phyloP scores from a whole-genome alignment of 2,113 vertebrate genomes.

The Vidua macroura region DNA sequence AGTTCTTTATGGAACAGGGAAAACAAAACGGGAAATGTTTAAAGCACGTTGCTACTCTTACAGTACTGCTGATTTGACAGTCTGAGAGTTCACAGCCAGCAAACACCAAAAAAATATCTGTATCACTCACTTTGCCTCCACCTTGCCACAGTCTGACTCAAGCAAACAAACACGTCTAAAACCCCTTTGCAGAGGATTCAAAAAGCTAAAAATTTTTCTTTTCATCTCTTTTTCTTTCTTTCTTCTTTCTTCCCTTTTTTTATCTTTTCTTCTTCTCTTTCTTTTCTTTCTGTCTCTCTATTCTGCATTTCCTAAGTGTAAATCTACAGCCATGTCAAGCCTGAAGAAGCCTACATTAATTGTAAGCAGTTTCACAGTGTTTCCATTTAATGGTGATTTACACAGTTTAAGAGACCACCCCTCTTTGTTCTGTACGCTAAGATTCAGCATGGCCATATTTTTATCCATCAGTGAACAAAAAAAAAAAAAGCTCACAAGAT shows the following conservation, averaged over 20 bases:
- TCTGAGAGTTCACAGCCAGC: background rate
- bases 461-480: background rate
- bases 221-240: background rate
- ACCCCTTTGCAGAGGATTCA: background rate
- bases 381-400: background rate
- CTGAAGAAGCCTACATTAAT: background rate
- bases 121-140: background rate
- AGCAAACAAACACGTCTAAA: background rate
- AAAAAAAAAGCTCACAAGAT: background rate
- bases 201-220: background rate
- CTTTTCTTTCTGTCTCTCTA: background rate
- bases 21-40: background rate
- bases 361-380: background rate
- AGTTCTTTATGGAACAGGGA: background rate
- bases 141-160: background rate
- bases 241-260: background rate
- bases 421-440: slow-evolving; percentile 13
- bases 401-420: slow-evolving; percentile 8
- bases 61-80: background rate
- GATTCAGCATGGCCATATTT: slow-evolving; percentile 29
- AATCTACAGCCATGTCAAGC: background rate
- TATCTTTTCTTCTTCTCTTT: background rate
- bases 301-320: background rate
- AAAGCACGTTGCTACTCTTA: background rate
- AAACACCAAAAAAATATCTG: background rate